Evolutionary conservation across 1,140 invertebrate genomes (phyloP).

Genomic region (Coelopa frigida): DNA sequence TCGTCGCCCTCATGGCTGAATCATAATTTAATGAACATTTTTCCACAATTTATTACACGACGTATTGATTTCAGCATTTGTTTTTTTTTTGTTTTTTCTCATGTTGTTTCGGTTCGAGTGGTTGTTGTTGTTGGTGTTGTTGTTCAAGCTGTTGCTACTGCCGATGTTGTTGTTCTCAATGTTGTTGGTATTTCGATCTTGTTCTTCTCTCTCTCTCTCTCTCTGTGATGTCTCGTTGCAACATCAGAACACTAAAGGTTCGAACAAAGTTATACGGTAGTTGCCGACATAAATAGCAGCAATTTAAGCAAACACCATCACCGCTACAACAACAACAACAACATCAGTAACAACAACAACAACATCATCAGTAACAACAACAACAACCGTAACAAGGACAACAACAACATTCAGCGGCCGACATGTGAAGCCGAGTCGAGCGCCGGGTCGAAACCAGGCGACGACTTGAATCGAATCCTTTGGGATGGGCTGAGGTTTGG

Average conservation of each 20-base stretch:
- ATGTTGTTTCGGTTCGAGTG: no score
- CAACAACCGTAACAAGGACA: constrained; percentile 1
- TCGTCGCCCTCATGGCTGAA: no score
- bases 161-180: no score
- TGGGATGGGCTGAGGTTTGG: neutral
- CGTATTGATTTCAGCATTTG: constrained; percentile 44
- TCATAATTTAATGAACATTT: constrained; percentile 41
- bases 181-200: no score
- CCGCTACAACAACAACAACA: neutral
- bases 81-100: constrained; percentile 21
- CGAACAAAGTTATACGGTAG: constrained; percentile 40
- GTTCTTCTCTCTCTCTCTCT: no score
- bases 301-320: constrained; percentile 42
- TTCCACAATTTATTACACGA: constrained; percentile 41
- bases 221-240: constrained; percentile 9
- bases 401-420: constrained; percentile 7
- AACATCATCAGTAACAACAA: constrained; percentile 3
- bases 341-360: neutral
- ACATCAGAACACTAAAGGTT: neutral
- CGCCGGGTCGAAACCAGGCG: no score
- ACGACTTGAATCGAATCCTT: no score
- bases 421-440: no score
- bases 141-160: constrained; percentile 13
- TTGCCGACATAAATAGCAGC: constrained; percentile 44
- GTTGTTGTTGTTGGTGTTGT: constrained; percentile 15